Evolutionary conservation across 2,888 invertebrate species (phyloP), one percentile per base, ranked within the genome.

Genomic region (Andrena bucephala): DNA sequence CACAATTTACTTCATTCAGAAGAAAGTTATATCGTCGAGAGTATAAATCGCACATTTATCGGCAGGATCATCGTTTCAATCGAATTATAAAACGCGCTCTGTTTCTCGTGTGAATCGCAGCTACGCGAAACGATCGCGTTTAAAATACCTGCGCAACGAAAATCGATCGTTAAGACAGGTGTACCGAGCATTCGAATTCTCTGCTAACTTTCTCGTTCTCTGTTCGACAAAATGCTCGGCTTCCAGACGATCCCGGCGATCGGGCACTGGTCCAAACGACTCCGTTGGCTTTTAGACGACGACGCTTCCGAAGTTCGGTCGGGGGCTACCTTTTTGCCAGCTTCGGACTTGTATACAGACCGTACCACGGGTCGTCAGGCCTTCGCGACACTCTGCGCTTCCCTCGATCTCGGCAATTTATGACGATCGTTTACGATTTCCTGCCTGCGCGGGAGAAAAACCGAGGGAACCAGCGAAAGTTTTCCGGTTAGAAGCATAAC

Each of bases 231-330:
- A 67, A 67, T 31, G 73, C 67, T 67, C 20, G 57, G 54, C 42
- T 67, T 67, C 31, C 29, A 29, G 57, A 16, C 60, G 74, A 50
- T 60, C 27, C 54, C 24, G 8, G 36, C 65, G 77, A 77, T 71
- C 71, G 77, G 71, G 71, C 71, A 71, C 29, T 27, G 65, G 57
- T 71, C 71, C 77, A 77, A 77, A 77, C 77, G 71, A 65, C 71
- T 65, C 65, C 24, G 71, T 48, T 20, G 20, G 57, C 71, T 71
- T 57, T 77, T 33, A 74, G 67, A 74, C 62, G 63, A 57, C 48
- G 36, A 10, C 48, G 63, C 57, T 71, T 48, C 57, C 63, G 63
- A 63, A 76, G 27, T 63, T 36, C 50, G 24, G 29, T 54, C 54
- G 62, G 31, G 29, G 16, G 24, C 54, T 8, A 31, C 20, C 10